Evolutionary conservation across 2,888 invertebrate species (phyloP), one percentile per base, ranked within the genome.

Genomic region (Drosophila mimica): DNA sequence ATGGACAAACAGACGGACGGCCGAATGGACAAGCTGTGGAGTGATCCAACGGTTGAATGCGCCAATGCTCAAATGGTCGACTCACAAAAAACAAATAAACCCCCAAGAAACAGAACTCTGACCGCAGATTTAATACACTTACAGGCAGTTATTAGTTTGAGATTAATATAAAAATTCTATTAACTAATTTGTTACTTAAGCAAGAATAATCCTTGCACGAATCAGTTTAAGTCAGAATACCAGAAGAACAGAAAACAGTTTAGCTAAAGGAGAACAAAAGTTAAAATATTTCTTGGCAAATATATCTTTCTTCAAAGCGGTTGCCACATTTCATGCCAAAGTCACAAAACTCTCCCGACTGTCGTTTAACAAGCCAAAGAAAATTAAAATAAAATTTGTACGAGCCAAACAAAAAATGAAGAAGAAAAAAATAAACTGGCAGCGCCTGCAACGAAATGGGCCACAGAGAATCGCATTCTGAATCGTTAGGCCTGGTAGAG

Each of bases 1-100:
- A 91, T 83, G 87, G 91, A 91, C 91, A 88, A 82, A 68, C 60
- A 69, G 76, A 53, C 86, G 83, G 52, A 54, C 40, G 40, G 54
- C 31, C 25, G 54, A 63, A 31, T 33, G 52, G 52, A 59, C 49
- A 65, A 54, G 40, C 56, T 65, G 43, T 58, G 49, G 61, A 70
- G 65, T 70, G 74, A 71, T 66, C 61, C 56, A 77, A 61, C 48
- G 65, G 56, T 59, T 62, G 66, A 48, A 51, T 56, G 58, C 34
- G 33, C 38, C 59, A 72, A 43, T 62, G 63, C 25, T 63, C 43
- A 53, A 73, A 71, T 73, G 77, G 30, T 71, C 38, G 56, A 38
- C 56, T 57, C 54, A 15, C 15, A 48, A 54, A 63, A 60, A 36
- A n/a, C 0, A 38, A 20, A 43, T n/a, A n/a, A 25, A 25, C 20